phyloP scores from a whole-genome alignment of 2,113 vertebrate genomes.

The Hirundichthys speculiger region DNA sequence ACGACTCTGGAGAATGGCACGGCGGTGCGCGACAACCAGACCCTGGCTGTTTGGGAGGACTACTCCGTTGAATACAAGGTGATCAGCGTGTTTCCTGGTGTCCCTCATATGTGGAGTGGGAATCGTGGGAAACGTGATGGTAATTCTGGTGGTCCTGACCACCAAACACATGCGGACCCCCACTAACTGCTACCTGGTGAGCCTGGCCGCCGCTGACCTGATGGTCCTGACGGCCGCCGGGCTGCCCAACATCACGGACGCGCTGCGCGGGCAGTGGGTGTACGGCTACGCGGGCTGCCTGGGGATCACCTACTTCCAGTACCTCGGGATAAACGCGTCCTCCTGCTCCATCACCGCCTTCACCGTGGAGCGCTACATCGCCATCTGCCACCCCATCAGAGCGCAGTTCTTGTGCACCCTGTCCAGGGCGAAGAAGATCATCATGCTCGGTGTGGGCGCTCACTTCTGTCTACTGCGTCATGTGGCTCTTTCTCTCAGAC shows the following conservation, averaged over 20 bases:
- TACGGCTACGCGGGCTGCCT: slow-evolving; percentile 93
- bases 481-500: slow-evolving; percentile 97
- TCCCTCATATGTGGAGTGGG: slow-evolving; percentile 91
- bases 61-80: slow-evolving; percentile 88
- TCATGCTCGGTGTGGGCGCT: slow-evolving; percentile 93
- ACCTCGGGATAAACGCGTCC: slow-evolving; percentile 96
- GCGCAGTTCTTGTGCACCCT: slow-evolving; percentile 96
- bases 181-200: slow-evolving; percentile 98
- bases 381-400: slow-evolving; percentile 97
- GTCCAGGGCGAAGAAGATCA: slow-evolving; percentile 96
- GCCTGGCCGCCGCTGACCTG: slow-evolving; percentile 93
- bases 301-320: slow-evolving; percentile 96
- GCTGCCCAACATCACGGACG: slow-evolving; percentile 95
- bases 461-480: slow-evolving; percentile 92
- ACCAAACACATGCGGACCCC: slow-evolving; percentile 98
- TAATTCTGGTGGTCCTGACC: slow-evolving; percentile 95
- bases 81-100: slow-evolving; percentile 88
- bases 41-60: slow-evolving; percentile 80
- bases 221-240: slow-evolving; percentile 95
- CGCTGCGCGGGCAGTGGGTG: slow-evolving; percentile 91
- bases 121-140: slow-evolving; percentile 96
- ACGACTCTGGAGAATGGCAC: slow-evolving; percentile 87
- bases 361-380: slow-evolving; percentile 96
- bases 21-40: slow-evolving; percentile 79
- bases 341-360: slow-evolving; percentile 98